Evolutionary conservation across 2,888 invertebrate genomes (phyloP).

Genomic region (Anaspis maculata): DNA sequence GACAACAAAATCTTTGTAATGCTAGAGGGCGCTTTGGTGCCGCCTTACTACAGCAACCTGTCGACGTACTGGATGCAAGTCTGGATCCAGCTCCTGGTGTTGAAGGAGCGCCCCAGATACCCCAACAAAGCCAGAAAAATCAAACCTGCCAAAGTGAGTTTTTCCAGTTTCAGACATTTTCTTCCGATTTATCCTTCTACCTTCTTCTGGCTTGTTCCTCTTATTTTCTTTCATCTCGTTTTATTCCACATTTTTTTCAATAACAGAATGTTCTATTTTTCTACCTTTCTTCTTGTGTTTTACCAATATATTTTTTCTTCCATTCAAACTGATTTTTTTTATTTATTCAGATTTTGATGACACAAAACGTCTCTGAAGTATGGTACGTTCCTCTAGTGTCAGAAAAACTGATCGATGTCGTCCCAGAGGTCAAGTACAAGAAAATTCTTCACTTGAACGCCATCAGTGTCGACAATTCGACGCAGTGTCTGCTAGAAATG

Average conservation of each 20-base stretch:
- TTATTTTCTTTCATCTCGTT: no score
- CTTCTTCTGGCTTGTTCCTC: no score
- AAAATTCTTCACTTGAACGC: constrained; percentile 40
- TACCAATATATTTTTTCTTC: no score
- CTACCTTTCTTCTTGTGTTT: no score
- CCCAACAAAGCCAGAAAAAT: constrained; percentile 19
- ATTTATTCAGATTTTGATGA: no score
- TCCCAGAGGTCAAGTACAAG: constrained; percentile 44
- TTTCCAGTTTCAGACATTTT: no score
- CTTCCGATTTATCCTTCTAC: no score
- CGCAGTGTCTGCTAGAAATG: constrained; percentile 29
- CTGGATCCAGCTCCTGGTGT: constrained; percentile 43
- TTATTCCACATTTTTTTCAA: no score
- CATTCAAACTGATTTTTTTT: no score
- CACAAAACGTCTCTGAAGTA: constrained; percentile 45
- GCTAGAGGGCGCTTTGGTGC: constrained; percentile 53
- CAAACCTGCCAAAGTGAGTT: constrained; percentile 28
- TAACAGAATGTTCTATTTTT: no score
- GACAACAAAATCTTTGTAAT: constrained; percentile 46
- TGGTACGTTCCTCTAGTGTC: constrained; percentile 56
- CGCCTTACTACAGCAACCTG: constrained; percentile 46
- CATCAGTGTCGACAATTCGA: constrained; percentile 22
- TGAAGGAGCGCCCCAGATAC: constrained; percentile 22
- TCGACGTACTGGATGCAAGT: constrained; percentile 42
- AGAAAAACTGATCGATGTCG: constrained; percentile 51